phyloP scores from a whole-genome alignment of 2,797 vertebrate species.

The Aphelocoma californica region DNA sequence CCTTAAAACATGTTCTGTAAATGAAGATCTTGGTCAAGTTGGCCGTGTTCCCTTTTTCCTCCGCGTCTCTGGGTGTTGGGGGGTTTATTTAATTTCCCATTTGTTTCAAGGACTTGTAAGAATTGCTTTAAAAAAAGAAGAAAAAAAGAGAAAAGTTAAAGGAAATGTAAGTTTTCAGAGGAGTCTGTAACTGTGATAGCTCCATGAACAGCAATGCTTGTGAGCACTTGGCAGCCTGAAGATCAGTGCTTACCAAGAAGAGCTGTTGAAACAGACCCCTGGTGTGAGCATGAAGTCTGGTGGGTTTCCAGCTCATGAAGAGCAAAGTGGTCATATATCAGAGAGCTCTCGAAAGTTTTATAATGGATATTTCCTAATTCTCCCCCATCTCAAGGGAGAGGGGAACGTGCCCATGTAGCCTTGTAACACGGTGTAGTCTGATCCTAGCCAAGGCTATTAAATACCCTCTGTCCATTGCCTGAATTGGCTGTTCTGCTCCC shows the following conservation, averaged over 20 bases:
- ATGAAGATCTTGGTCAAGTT: slow-evolving; percentile 14
- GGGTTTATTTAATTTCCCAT: slow-evolving; percentile 20
- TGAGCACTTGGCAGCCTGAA: slow-evolving; percentile 24
- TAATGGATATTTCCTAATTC: slow-evolving; percentile 60
- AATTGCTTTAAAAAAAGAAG: background rate
- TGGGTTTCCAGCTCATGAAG: slow-evolving; percentile 16
- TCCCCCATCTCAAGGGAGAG: slow-evolving; percentile 21
- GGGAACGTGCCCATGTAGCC: background rate
- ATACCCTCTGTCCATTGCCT: background rate
- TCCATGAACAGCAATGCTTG: background rate
- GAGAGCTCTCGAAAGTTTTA: slow-evolving; percentile 59
- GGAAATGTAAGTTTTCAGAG: slow-evolving; percentile 3
- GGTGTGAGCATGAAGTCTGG: slow-evolving; percentile 58
- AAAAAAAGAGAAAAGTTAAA: background rate
- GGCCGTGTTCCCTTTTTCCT: slow-evolving; percentile 9
- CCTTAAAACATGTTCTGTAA: slow-evolving; percentile 38
- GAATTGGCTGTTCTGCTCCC: background rate
- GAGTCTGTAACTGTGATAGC: background rate
- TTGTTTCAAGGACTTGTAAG: background rate
- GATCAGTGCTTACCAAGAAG: slow-evolving; percentile 52
- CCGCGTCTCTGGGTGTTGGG: background rate
- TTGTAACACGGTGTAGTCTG: background rate
- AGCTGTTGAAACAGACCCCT: slow-evolving; percentile 59
- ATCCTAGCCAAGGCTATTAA: background rate
- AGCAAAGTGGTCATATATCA: slow-evolving; percentile 43